Base-by-base conservation (phyloP, 2,888 invertebrate species). In the Fabriciana adippe region DNA sequence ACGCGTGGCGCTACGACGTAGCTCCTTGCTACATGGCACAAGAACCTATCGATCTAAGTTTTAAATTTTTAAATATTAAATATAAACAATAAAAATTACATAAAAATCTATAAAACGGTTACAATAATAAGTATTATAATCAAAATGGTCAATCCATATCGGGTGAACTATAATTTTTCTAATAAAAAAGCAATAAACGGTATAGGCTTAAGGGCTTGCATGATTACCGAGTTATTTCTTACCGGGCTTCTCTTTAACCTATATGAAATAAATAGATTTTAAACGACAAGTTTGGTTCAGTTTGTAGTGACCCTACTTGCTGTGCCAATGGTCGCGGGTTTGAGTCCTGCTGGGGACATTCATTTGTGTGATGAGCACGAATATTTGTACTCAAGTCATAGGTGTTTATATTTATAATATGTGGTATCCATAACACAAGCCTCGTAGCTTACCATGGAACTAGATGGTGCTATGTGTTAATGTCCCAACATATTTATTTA, bases 1-100 rank as follows among this genome's bases (percentile, higher is more conserved):
- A 66, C 68, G 56, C 11, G 26, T 21, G n/a, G n/a, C 48, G 74
- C 71, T 73, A 73, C 72, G 70, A 53, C 60, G 70, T 70, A 69
- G 72, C 67, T 18, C 2, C 35, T 21, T 45, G 64, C 67, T 69
- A 67, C 11, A 57, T 54, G 64, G 61, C 45, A 57, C 35, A 51
- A 50, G 61, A 61, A 61, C 61, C 48, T 61, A 51, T 51, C 16
- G 3, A 13, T 16, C 3, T 31, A 16, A 31, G 11, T 35, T 31
- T 60, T 3, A 60, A 31, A 48, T 60, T 5, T 15, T 41, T 55
- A 45, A 57, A 11, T 63, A 41, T 53, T 15, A 26, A 26, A 57
- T 41, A 11, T 11, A 11, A 41, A 11, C 2, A 41, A 41, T 41
- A 11, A 8, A 41, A 41, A 11, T 2, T 35, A 35, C 0, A 35